These are phyloP conservation scores for Musca domestica DNA, from an alignment of 1,140 invertebrate genomes.

Conservation along the genomic window DNA sequence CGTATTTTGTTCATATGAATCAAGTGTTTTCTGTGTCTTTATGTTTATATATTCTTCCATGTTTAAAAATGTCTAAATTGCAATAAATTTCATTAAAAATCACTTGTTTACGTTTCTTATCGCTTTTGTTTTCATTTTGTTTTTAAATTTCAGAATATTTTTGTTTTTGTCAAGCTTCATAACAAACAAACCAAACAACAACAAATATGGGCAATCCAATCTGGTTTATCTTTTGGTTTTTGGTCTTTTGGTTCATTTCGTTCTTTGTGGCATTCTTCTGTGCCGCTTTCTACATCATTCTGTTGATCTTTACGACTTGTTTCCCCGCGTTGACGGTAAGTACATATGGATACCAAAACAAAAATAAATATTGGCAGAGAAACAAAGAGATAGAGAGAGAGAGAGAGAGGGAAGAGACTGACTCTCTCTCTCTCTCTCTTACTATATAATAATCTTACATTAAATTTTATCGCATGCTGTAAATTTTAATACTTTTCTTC, in stretches of 20 bases:
- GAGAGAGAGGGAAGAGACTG: neutral
- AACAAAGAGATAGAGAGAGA: too few species aligned
- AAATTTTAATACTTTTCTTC: slow-evolving; percentile 25
- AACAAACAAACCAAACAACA: neutral
- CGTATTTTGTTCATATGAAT: too few species aligned
- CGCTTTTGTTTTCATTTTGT: slow-evolving; percentile 1
- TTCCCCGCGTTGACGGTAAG: slow-evolving; percentile 61
- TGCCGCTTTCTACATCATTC: slow-evolving; percentile 70
- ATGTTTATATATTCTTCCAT: too few species aligned
- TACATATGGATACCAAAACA: slow-evolving; percentile 24
- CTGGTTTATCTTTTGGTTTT: slow-evolving; percentile 74
- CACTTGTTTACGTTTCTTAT: too few species aligned
- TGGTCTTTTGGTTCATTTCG: slow-evolving; percentile 72
- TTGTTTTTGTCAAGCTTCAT: neutral
- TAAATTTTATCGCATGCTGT: neutral
- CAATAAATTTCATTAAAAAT: too few species aligned
- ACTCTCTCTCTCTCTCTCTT: neutral
- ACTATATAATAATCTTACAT: slow-evolving; percentile 1
- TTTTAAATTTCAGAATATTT: neutral
- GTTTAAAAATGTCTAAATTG: too few species aligned
- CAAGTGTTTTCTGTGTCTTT: too few species aligned
- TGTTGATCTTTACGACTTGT: slow-evolving; percentile 71
- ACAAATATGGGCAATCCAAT: slow-evolving; percentile 56
- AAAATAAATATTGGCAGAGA: too few species aligned
- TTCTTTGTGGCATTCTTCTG: slow-evolving; percentile 73